phyloP scores from a whole-genome alignment of 2,113 vertebrate genomes.

The Prochilodus magdalenae region DNA sequence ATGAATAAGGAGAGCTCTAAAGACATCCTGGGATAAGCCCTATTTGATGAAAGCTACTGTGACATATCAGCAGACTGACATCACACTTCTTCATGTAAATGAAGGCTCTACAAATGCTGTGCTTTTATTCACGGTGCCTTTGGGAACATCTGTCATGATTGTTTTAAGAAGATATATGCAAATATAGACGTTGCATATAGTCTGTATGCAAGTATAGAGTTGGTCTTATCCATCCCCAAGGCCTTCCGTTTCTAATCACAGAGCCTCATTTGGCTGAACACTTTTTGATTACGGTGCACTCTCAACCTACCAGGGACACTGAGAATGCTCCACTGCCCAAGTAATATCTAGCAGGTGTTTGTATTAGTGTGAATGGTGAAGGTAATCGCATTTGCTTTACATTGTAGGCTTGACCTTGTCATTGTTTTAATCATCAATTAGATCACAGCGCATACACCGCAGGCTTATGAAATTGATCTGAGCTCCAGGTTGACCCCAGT shows the following conservation, averaged over 20 bases:
- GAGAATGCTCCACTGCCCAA: background rate
- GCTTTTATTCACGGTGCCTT: background rate
- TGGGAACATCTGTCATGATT: background rate
- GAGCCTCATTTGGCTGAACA: background rate
- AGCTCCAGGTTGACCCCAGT: constrained; percentile 1
- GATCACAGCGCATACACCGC: background rate
- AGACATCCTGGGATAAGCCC: background rate
- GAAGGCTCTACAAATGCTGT: background rate
- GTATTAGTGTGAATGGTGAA: background rate
- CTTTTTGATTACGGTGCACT: background rate
- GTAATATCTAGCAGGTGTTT: too few species aligned
- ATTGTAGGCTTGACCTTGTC: background rate
- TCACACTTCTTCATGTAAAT: background rate
- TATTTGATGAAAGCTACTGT: constrained; percentile 29
- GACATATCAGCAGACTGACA: background rate
- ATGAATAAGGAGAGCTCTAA: constrained; percentile 24
- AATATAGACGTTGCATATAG: too few species aligned
- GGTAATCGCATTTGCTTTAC: background rate
- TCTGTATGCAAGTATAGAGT: too few species aligned
- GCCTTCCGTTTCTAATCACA: background rate
- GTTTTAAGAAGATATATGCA: background rate
- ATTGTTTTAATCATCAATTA: constrained; percentile 12
- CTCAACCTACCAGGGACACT: background rate
- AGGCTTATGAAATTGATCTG: constrained; percentile 13
- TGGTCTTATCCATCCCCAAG: background rate